phyloP scores from a whole-genome alignment of 2,888 invertebrate genomes.

The Tenodera sinensis region DNA sequence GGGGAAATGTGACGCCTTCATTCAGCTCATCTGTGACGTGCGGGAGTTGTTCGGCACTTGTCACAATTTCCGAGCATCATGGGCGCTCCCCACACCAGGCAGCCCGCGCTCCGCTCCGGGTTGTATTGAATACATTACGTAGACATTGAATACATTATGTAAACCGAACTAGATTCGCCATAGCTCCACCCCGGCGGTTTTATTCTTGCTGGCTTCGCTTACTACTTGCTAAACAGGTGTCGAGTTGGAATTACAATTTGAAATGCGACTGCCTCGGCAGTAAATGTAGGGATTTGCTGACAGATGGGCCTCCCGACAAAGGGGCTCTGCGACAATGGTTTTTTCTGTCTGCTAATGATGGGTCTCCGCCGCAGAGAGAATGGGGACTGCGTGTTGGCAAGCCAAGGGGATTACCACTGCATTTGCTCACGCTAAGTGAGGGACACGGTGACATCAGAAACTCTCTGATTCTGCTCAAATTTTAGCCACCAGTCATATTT shows the following conservation, averaged over 20 bases:
- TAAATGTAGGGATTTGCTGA: constrained; percentile 13
- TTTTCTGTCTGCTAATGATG: background rate
- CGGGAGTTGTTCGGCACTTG: constrained; percentile 10
- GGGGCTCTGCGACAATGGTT: background rate
- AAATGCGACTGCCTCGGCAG: background rate
- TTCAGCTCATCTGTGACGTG: constrained; percentile 15
- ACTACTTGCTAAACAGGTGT: background rate
- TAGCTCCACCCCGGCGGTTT: background rate
- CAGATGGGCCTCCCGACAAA: constrained; percentile 3
- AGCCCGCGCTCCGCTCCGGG: background rate
- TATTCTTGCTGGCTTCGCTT: background rate
- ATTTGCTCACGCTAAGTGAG: background rate
- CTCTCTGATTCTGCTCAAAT: background rate
- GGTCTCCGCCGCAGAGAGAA: background rate
- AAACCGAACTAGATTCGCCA: constrained; percentile 13
- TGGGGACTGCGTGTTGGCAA: background rate
- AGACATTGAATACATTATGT: constrained; percentile 18
- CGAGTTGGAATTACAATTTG: constrained; percentile 2
- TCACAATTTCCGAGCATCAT: constrained; percentile 12
- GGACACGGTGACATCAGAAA: background rate
- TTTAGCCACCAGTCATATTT: background rate
- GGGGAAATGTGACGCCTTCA: constrained; percentile 16
- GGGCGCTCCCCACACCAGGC: background rate
- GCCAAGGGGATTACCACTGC: background rate
- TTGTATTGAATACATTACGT: constrained; percentile 15